phyloP scores from a whole-genome alignment of 2,888 invertebrate genomes.

The Neelides folsomi region DNA sequence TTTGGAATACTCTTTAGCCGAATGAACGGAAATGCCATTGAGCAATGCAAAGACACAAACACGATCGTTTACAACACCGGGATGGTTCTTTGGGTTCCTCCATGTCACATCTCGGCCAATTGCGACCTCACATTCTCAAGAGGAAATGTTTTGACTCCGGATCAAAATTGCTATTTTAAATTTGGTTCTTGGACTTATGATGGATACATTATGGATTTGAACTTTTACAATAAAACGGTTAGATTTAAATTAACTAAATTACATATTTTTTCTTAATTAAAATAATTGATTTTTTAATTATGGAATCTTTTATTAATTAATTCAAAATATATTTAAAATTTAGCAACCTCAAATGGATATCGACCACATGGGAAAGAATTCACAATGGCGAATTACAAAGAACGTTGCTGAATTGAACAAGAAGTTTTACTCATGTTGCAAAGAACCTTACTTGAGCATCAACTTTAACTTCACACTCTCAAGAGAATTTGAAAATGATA shows the following conservation, averaged over 20 bases:
- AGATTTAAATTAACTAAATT: background rate
- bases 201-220: slow-evolving; percentile 14
- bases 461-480: no score
- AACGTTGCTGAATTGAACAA: slow-evolving; percentile 7
- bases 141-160: slow-evolving; percentile 9
- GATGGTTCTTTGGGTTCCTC: slow-evolving; percentile 18
- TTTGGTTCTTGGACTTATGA: slow-evolving; percentile 26
- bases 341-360: slow-evolving; percentile 7
- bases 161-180: slow-evolving; percentile 20
- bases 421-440: slow-evolving; percentile 15
- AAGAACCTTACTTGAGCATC: slow-evolving; percentile 11
- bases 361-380: slow-evolving; percentile 3
- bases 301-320: no score
- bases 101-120: slow-evolving; percentile 15
- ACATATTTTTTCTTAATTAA: no score
- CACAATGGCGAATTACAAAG: slow-evolving; percentile 10
- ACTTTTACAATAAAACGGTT: slow-evolving; percentile 13
- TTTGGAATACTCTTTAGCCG: background rate
- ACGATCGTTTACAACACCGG: slow-evolving; percentile 14
- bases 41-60: slow-evolving; percentile 17
- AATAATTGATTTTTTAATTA: no score
- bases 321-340: background rate
- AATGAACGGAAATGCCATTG: slow-evolving; percentile 3
- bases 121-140: slow-evolving; percentile 17
- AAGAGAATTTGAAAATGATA: no score